phyloP scores from a whole-genome alignment of 2,113 vertebrate genomes.

The Dipodomys stephensi region DNA sequence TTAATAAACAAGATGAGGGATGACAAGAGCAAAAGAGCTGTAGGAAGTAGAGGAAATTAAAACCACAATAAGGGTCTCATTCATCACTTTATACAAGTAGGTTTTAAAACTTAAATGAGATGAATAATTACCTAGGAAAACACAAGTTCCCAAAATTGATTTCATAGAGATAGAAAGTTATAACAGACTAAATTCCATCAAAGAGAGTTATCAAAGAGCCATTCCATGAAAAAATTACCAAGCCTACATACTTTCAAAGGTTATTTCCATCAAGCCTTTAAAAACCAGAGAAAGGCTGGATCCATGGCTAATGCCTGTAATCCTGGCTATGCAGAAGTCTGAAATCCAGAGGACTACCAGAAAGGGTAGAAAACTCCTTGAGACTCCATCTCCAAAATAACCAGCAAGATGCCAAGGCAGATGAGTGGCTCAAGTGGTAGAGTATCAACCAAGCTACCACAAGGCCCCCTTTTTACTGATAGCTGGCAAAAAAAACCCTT shows the following conservation, averaged over 20 bases:
- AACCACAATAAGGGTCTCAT: not conserved
- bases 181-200: slow-evolving; percentile 10
- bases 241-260: not conserved
- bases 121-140: not conserved
- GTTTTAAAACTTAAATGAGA: not conserved
- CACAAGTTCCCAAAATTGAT: slow-evolving; percentile 24
- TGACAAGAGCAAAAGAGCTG: not conserved
- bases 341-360: too few species aligned
- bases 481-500: too few species aligned
- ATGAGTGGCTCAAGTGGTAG: too few species aligned
- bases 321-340: too few species aligned
- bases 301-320: too few species aligned
- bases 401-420: too few species aligned
- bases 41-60: not conserved
- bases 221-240: not conserved
- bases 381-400: too few species aligned
- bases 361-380: too few species aligned
- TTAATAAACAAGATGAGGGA: not conserved
- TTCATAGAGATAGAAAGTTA: not conserved
- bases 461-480: too few species aligned
- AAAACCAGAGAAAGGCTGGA: not conserved
- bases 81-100: not conserved
- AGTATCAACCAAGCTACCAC: too few species aligned
- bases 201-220: not conserved
- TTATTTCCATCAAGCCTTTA: not conserved